These are phyloP conservation scores for Ditula angustiorana DNA, from an alignment of 2,888 invertebrate species.

Conservation along the genomic window DNA sequence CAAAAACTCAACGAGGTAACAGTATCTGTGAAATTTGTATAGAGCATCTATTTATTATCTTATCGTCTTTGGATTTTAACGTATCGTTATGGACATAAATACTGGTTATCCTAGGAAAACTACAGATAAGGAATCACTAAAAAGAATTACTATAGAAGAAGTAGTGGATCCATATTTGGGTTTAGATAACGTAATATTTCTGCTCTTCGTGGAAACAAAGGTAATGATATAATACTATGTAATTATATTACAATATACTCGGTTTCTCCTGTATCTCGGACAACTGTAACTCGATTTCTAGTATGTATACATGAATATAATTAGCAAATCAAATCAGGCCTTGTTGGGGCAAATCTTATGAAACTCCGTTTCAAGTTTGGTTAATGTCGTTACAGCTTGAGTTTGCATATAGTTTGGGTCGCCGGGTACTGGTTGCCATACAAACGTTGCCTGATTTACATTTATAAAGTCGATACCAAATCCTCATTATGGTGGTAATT, in stretches of 20 bases:
- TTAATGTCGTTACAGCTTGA: conserved; percentile 12
- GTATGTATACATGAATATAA: conserved; percentile 15
- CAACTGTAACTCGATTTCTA: neutral
- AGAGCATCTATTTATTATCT: no score
- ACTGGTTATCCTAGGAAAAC: no score
- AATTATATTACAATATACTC: neutral
- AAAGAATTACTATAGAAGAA: no score
- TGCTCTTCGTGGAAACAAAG: neutral
- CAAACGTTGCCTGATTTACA: conserved; percentile 2
- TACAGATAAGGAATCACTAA: no score
- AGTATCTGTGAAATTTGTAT: no score
- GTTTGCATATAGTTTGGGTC: conserved; percentile 17
- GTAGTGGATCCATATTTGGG: no score
- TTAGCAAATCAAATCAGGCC: conserved; percentile 26
- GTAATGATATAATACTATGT: neutral
- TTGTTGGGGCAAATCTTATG: conserved; percentile 9
- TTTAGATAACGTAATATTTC: neutral
- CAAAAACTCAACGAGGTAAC: no score
- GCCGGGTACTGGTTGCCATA: neutral
- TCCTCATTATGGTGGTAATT: neutral
- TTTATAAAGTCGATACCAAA: neutral
- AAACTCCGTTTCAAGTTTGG: conserved; percentile 12
- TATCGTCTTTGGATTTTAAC: no score
- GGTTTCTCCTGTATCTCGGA: neutral
- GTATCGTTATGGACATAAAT: no score